These are phyloP conservation scores for Lepas anatifera DNA, from an alignment of 2,888 invertebrate species.

Conservation along the genomic window DNA sequence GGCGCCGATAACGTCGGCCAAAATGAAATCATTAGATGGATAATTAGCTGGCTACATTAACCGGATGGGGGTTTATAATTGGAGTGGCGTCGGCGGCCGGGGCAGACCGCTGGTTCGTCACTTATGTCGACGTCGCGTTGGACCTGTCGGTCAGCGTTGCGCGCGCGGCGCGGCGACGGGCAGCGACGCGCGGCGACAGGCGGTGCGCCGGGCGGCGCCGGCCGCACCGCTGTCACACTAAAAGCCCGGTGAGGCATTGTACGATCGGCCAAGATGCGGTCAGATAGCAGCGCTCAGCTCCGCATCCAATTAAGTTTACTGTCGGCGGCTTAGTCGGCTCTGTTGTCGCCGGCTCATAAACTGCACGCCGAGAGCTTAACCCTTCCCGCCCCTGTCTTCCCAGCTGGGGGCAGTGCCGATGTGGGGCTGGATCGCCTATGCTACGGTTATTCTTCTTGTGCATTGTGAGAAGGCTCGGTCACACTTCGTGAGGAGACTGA, in stretches of 20 bases:
- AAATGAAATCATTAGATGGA: slow-evolving; percentile 14
- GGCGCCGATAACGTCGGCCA: not conserved
- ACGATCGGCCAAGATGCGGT: slow-evolving; percentile 38
- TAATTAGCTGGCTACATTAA: slow-evolving; percentile 7
- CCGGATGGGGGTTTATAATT: slow-evolving; percentile 8
- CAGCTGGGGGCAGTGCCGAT: no score
- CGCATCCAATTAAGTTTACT: slow-evolving; percentile 8
- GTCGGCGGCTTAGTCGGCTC: not conserved
- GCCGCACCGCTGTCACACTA: slow-evolving; percentile 38
- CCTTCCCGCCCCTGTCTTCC: no score
- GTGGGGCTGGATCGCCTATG: no score
- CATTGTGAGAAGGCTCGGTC: no score
- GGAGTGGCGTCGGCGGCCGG: not conserved
- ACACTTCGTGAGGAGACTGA: no score
- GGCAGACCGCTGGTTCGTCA: not conserved
- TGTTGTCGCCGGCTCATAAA: not conserved
- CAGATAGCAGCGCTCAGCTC: slow-evolving; percentile 25
- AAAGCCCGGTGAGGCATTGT: slow-evolving; percentile 30
- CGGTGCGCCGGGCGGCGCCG: slow-evolving; percentile 38
- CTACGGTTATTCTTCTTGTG: no score
- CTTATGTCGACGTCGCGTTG: not conserved
- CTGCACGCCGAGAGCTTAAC: no score
- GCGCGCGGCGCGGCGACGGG: not conserved
- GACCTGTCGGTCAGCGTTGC: not conserved
- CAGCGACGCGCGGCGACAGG: slow-evolving; percentile 42